Evolutionary conservation across 2,888 invertebrate genomes (phyloP).

Genomic region (Sabatieria punctata): DNA sequence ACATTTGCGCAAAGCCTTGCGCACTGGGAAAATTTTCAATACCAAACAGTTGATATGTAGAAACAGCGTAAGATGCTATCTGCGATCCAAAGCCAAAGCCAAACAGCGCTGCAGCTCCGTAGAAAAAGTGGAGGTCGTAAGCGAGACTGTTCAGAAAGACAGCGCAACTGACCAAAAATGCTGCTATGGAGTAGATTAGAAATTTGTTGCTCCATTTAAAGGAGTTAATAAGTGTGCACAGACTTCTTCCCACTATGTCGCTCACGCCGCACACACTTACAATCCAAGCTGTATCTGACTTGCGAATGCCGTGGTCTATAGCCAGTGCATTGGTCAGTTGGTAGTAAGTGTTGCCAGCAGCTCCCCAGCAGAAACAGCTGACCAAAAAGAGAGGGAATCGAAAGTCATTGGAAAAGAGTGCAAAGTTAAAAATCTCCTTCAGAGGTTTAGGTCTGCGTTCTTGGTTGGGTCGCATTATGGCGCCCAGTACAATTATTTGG

Average conservation of each 20-base stretch:
- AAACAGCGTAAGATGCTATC: not conserved
- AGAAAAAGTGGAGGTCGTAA: not conserved
- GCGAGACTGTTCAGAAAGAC: not conserved
- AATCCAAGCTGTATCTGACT: not conserved
- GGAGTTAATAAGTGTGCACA: not conserved
- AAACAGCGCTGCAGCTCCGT: not conserved
- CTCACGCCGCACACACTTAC: not conserved
- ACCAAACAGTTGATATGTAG: not conserved
- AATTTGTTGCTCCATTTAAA: too few relatives aligned
- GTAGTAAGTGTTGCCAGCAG: not conserved
- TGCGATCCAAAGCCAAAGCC: not conserved
- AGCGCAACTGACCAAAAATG: not conserved
- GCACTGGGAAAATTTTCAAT: too few relatives aligned
- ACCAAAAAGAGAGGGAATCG: not conserved
- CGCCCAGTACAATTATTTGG: constrained; percentile 1
- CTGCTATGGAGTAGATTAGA: not conserved
- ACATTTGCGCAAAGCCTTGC: too few relatives aligned
- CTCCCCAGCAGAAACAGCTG: not conserved
- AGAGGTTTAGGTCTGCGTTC: not conserved
- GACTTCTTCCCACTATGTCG: not conserved
- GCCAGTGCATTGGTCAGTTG: not conserved
- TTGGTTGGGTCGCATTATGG: not conserved
- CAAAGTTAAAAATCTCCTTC: not conserved
- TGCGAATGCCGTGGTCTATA: not conserved
- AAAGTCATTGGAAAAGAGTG: too few relatives aligned